A percentile compares a stretch with the other conserved stretches of the same genome.
Conservation (phyloP, 2,888 invertebrate species). For the Drosophila peninsularis region DNA sequence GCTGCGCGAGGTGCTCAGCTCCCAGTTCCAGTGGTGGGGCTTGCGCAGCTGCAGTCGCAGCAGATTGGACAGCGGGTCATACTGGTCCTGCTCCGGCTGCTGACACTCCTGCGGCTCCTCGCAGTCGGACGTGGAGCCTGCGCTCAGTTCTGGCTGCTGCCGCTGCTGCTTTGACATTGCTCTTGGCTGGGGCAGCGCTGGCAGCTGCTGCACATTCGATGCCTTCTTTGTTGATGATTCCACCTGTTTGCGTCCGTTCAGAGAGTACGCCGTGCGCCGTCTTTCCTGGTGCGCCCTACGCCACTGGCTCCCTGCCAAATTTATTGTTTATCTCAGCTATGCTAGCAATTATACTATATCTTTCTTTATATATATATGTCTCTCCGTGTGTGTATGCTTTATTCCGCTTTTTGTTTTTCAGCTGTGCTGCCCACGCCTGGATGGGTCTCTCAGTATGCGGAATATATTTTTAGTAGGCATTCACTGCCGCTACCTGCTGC, state of each 20-base stretch:
- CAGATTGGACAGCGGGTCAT: constrained; percentile 82
- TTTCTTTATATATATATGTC: background rate
- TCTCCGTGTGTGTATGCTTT: constrained; percentile 6
- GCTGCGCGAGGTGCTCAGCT: constrained; percentile 86
- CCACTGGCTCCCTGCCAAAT: constrained; percentile 63
- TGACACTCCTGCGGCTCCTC: constrained; percentile 7
- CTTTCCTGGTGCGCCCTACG: constrained; percentile 31
- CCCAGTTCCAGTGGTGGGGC: constrained; percentile 87
- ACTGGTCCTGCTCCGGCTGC: constrained; percentile 24
- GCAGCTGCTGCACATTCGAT: constrained; percentile 15
- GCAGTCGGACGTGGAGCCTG: constrained; percentile 8
- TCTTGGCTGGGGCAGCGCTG: constrained; percentile 40
- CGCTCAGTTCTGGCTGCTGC: constrained; percentile 28
- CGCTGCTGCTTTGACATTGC: constrained; percentile 72
- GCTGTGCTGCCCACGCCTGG: constrained; percentile 47
- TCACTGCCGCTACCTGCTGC: constrained; percentile 22
- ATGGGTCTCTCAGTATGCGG: constrained; percentile 22
- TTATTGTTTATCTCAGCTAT: constrained; percentile 70
- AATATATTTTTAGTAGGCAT: constrained; percentile 46
- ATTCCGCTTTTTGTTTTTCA: background rate
- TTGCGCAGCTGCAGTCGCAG: constrained; percentile 86
- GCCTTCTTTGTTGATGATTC: constrained; percentile 39
- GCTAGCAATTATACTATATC: constrained; percentile 14
- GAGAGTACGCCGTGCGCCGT: background rate
- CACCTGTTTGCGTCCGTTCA: constrained; percentile 71